phyloP scores from a whole-genome alignment of 2,888 invertebrate species.

The Epistrophe grossulariae region DNA sequence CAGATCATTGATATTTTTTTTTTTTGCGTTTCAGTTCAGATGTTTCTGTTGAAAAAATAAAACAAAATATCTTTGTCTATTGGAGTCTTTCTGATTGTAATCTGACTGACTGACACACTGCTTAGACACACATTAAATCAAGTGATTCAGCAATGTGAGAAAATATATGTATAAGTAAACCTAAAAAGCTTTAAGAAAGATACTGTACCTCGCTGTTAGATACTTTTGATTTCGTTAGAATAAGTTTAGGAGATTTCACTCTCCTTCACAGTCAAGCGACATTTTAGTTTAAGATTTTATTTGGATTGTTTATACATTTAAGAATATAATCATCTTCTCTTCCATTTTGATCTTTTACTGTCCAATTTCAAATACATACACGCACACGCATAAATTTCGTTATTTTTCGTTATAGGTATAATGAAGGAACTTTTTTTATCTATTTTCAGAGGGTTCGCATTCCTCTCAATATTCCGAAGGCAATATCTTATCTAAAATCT shows the following conservation, averaged over 20 bases:
- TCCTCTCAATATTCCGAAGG: neutral
- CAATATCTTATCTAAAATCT: neutral
- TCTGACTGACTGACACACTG: conserved; percentile 22
- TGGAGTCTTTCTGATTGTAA: neutral
- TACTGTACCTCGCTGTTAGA: neutral
- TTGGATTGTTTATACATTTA: neutral
- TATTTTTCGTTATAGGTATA: neutral
- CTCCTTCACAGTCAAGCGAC: conserved; percentile 9
- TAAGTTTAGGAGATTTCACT: conserved; percentile 10
- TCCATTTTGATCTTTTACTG: neutral
- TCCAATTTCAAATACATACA: neutral
- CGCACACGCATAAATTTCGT: too few species aligned
- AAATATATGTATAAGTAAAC: neutral
- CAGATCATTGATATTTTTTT: conserved; percentile 9
- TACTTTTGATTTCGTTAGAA: conserved; percentile 58
- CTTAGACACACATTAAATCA: conserved; percentile 4
- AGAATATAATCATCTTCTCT: neutral
- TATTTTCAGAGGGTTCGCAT: neutral
- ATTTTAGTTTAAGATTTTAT: neutral
- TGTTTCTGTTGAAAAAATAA: neutral
- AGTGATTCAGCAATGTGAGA: conserved; percentile 47
- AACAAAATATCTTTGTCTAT: neutral
- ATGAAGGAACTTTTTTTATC: neutral
- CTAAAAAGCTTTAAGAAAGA: neutral
- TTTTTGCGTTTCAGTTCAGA: conserved; percentile 13